Conservation (phyloP, 1,140 invertebrate genomes). For the Drosophila neocordata region DNA sequence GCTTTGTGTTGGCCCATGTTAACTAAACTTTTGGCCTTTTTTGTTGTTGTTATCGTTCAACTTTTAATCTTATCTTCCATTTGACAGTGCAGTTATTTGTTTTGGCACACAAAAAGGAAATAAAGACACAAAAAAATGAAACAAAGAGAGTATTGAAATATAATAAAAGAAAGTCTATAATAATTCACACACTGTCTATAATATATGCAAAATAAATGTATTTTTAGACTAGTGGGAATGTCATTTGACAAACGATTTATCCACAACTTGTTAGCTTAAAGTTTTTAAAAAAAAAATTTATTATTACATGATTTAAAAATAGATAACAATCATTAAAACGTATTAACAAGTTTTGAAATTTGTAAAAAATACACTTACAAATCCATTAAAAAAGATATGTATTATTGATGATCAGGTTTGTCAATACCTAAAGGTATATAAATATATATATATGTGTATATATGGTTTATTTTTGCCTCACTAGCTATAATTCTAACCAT, state of each 20-base stretch:
- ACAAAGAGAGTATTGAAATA: not conserved
- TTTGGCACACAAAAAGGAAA: constrained; percentile 24
- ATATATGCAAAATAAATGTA: not conserved
- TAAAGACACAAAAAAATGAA: constrained; percentile 11
- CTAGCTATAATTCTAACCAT: not conserved
- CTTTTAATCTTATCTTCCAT: constrained; percentile 64
- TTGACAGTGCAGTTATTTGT: constrained; percentile 45
- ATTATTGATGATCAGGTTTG: too few species aligned
- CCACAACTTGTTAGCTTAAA: constrained; percentile 2
- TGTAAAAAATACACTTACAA: too few species aligned
- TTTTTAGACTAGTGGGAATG: constrained; percentile 6
- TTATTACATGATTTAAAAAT: constrained; percentile 37
- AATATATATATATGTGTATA: too few species aligned
- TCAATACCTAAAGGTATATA: too few species aligned
- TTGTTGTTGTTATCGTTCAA: constrained; percentile 47
- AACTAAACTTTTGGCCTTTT: constrained; percentile 37
- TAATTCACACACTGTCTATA: constrained; percentile 1
- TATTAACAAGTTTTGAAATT: constrained; percentile 3
- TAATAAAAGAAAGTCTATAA: constrained; percentile 2
- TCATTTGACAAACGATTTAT: not conserved
- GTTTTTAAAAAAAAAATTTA: not conserved
- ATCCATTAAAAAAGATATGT: too few species aligned
- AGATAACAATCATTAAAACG: constrained; percentile 31
- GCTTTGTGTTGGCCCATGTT: constrained; percentile 25
- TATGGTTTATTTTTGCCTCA: too few species aligned